Evolutionary conservation across 2,113 vertebrate genomes (phyloP), one percentile per base, ranked within the genome.

Genomic region (Bungarus multicinctus): DNA sequence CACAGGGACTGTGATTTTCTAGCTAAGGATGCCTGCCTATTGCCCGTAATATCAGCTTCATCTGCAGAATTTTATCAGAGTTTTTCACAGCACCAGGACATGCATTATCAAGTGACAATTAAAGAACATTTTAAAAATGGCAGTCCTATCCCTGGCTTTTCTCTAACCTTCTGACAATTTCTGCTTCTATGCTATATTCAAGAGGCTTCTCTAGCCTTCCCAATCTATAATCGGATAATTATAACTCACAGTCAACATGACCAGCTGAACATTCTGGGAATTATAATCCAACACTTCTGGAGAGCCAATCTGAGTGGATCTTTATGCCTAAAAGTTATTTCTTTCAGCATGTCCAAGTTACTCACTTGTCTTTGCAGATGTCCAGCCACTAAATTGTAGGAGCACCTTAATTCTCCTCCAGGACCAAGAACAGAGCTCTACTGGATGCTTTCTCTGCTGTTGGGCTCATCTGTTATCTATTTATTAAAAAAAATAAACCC

Each of bases 381-480:
- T 39, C 86, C 86, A 0, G 34, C 20, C 69, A 91, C 45, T 55
- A 89, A 90, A 34, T 74, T 85, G 16, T 34, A 18, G 30, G 58
- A 30, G 88, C 30, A 64, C 60, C 85, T 85, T 60, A 50, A 45
- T 39, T 64, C 11, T 0, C 60, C 6, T 0, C 0, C 14, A 54
- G 53, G 60, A 45, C 91, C 92, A 86, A 8, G 25, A 93, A 92
- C 0, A 1, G 30, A 91, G 45, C 57, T 93, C 94, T 34, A 90
- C 10, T 43, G 86, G 81, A 64, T 55, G 23, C 89, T 58, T 81
- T 91, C 64, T 90, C 69, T 93, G 18, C 64, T 94, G 64, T 74
- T 87, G 95, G 89, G 93, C 92, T 96, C 96, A 97, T 95, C 95
- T 96, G 96, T 94, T 96, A 90, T 52, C 94, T 95, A 95, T 96